Evolutionary conservation across 2,888 invertebrate species (phyloP), one percentile per base, ranked within the genome.

Genomic region (Anarsia innoxiella): DNA sequence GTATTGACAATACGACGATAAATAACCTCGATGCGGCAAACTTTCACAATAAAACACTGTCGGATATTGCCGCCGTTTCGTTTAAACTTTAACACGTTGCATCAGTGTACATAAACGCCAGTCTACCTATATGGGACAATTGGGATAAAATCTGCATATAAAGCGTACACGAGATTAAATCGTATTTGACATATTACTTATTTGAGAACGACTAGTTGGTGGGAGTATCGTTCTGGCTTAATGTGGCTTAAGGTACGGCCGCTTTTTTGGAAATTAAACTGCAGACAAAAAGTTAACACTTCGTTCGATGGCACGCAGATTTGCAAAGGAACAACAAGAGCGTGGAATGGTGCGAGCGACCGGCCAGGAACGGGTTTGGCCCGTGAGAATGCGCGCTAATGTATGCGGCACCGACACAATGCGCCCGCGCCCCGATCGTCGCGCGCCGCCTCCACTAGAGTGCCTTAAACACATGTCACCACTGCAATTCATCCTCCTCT

Each of bases 331-430:
- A 62, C 67, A 73, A 75, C 58, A 72, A 64, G 63, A 68, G 45
- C 27, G 50, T 13, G 19, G 28, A 35, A 35, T 35, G 28, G 50
- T 46, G 53, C 53, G 43, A 52, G 49, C 57, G 58, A 54, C 44
- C 47, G 56, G 60, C 57, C 54, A 47, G 50, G 56, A 74, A 78
- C 78, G 63, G 66, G 78, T 78, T 78, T 59, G 50, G 52, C 56
- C 53, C 64, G 67, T 63, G 75, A 71, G 76, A 78, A 75, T 72
- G 71, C 62, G 60, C 64, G 56, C 60, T 69, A 67, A 75, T 70
- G 55, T 70, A 76, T 67, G 62, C 69, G 63, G 53, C 52, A 58
- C 52, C 66, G 53, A 59, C 60, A 65, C 72, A 75, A 75, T 70
- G 63, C 51, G 49, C 40, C 45, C 46, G 46, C 48, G 49, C 52